Evolutionary conservation across 2,888 invertebrate species (phyloP).

Genomic region (Lordiphosa fenestrarum): DNA sequence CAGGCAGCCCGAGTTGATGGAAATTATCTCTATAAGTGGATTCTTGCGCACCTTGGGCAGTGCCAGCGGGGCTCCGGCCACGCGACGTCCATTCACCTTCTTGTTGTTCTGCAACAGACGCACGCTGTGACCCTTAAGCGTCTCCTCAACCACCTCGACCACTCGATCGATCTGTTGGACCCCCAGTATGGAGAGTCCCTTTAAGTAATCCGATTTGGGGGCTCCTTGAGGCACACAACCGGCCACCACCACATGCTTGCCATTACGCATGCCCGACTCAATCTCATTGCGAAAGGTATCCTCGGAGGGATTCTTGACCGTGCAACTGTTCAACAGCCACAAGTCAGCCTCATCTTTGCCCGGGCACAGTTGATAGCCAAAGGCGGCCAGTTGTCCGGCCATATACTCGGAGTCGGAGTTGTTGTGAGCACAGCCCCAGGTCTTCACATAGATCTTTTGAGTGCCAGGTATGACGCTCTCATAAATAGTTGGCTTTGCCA

Average conservation of each 20-base stretch:
- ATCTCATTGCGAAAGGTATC: conserved; percentile 96
- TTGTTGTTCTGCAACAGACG: conserved; percentile 91
- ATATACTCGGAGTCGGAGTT: conserved; percentile 99
- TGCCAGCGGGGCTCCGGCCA: conserved; percentile 92
- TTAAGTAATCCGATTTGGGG: conserved; percentile 84
- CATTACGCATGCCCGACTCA: conserved; percentile 85
- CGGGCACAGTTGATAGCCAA: conserved; percentile 90
- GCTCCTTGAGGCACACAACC: conserved; percentile 99
- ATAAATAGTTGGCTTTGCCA: conserved; percentile 77
- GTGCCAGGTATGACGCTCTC: conserved; percentile 87
- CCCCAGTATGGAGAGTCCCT: conserved; percentile 93
- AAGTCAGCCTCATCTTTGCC: conserved; percentile 91
- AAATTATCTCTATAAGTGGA: conserved; percentile 97
- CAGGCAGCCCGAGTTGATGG: conserved; percentile 97
- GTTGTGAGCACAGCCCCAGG: conserved; percentile 99
- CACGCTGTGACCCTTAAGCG: conserved; percentile 93
- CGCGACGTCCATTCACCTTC: conserved; percentile 88
- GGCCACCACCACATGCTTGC: conserved; percentile 95
- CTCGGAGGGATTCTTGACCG: conserved; percentile 98
- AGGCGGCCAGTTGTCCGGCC: conserved; percentile 95
- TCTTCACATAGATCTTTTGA: conserved; percentile 91
- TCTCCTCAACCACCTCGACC: conserved; percentile 98
- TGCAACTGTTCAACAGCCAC: conserved; percentile 98
- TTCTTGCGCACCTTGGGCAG: conserved; percentile 97
- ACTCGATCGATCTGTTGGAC: conserved; percentile 99